These are phyloP conservation scores for Microtus oregoni DNA, from an alignment of 2,113 vertebrate species.

Conservation along the genomic window DNA sequence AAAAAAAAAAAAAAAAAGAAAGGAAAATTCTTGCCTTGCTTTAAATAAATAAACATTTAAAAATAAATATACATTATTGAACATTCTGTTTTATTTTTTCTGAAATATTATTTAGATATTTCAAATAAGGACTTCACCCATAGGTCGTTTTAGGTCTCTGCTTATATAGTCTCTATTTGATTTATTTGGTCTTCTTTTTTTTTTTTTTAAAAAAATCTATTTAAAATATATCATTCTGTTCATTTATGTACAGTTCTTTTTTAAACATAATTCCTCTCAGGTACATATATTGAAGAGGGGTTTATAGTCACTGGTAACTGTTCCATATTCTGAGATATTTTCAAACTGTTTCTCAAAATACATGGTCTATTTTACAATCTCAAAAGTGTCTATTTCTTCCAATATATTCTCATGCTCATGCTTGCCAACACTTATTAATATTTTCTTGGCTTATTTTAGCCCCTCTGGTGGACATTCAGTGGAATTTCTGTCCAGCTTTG, in stretches of 20 bases:
- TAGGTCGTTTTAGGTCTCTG: neutral
- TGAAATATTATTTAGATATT: neutral
- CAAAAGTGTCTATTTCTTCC: neutral
- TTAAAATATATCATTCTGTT: neutral
- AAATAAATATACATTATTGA: neutral
- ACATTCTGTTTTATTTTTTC: neutral
- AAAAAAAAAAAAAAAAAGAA: too few relatives aligned
- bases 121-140: neutral
- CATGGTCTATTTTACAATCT: neutral
- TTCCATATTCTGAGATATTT: neutral
- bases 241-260: neutral
- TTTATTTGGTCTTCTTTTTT: neutral
- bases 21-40: neutral
- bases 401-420: neutral
- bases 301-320: neutral
- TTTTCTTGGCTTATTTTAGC: constrained; percentile 3
- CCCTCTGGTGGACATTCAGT: neutral
- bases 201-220: neutral
- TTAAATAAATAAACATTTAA: neutral
- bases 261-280: neutral
- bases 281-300: neutral
- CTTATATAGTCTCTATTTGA: neutral
- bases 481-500: neutral
- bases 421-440: neutral
- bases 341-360: neutral